These are phyloP conservation scores for Scrobipalpa costella DNA, from an alignment of 2,888 invertebrate species.

Conservation along the genomic window DNA sequence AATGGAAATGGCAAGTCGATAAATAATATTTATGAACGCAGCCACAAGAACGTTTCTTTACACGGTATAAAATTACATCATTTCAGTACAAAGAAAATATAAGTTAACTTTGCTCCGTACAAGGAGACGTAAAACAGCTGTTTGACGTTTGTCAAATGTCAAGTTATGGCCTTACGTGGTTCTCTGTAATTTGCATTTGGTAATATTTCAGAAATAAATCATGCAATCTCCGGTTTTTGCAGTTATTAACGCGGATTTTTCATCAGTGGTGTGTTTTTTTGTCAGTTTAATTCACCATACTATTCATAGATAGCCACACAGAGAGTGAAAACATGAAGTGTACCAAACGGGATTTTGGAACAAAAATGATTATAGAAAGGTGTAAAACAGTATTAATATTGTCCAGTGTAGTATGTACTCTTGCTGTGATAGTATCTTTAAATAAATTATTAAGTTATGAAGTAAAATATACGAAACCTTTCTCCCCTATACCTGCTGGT, in stretches of 20 bases:
- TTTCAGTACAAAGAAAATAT: neutral
- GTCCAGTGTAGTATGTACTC: conserved; percentile 70
- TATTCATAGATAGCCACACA: conserved; percentile 65
- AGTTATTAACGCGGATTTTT: conserved; percentile 50
- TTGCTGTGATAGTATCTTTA: conserved; percentile 68
- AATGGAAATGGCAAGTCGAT: neutral
- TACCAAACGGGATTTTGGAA: conserved; percentile 49
- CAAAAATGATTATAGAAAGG: conserved; percentile 68
- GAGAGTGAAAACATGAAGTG: conserved; percentile 64
- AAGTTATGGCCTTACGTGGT: conserved; percentile 68
- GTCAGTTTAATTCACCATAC: conserved; percentile 55
- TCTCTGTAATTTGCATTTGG: conserved; percentile 64
- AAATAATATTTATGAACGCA: neutral
- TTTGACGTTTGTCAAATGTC: conserved; percentile 44
- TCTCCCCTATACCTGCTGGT: conserved; percentile 69
- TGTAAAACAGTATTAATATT: conserved; percentile 71
- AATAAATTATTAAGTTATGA: conserved; percentile 67
- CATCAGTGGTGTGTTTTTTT: conserved; percentile 49
- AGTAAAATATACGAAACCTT: conserved; percentile 64
- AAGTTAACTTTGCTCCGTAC: neutral
- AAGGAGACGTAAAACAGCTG: conserved; percentile 28
- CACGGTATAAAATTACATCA: neutral
- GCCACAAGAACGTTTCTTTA: conserved; percentile 4
- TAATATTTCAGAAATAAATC: conserved; percentile 58
- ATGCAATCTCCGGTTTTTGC: conserved; percentile 64